phyloP scores from a whole-genome alignment of 2,888 invertebrate genomes.

The Drosophila bunnanda region DNA sequence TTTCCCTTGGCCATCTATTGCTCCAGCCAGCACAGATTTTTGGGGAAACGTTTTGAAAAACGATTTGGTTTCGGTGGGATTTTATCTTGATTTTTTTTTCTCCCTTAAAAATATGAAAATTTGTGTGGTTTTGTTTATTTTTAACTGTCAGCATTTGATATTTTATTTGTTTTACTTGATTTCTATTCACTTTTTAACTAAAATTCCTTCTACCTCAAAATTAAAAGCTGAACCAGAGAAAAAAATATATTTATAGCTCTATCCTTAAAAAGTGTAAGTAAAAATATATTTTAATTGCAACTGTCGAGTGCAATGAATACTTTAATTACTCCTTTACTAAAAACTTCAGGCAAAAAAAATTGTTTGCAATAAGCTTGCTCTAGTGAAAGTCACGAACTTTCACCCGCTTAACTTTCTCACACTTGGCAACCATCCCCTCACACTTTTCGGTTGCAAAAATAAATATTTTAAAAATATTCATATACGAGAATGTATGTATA shows the following conservation, averaged over 20 bases:
- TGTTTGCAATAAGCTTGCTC: conserved; percentile 21
- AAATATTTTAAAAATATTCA: conserved; percentile 25
- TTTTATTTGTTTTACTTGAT: not conserved
- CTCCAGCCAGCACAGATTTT: not conserved
- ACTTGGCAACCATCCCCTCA: not conserved
- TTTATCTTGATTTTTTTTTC: not conserved
- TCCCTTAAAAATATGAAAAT: not conserved
- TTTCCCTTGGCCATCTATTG: conserved; percentile 1
- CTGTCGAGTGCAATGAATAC: not conserved
- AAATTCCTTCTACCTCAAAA: not conserved
- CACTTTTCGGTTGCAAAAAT: conserved; percentile 14
- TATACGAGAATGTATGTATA: conserved; percentile 8
- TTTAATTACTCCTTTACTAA: conserved; percentile 3
- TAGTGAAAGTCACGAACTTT: conserved; percentile 25
- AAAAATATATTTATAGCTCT: not conserved
- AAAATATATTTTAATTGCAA: not conserved
- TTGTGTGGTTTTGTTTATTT: not conserved
- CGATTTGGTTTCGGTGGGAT: not conserved
- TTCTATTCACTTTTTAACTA: not conserved
- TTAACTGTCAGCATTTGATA: not conserved
- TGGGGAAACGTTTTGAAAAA: not conserved
- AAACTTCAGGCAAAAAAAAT: conserved; percentile 7
- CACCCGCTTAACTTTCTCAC: conserved; percentile 24
- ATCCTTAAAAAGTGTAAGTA: not conserved
- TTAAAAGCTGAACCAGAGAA: no score